Percentiles rank a stretch among this genome's conserved stretches.
Conservation (phyloP, 2,113 vertebrate genomes). For the Sarotherodon lohbergeri region DNA sequence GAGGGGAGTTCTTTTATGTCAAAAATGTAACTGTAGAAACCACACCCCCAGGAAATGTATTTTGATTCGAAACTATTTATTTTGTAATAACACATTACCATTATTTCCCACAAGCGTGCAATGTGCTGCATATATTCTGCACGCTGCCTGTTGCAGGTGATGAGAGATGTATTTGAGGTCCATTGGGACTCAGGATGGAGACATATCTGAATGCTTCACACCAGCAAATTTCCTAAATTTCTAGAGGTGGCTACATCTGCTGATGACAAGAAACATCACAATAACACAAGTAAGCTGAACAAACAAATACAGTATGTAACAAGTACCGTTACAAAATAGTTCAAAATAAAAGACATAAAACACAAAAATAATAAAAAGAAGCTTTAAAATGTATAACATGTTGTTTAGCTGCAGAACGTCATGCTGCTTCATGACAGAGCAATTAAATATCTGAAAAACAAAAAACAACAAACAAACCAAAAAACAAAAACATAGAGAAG, state of each 20-base stretch:
- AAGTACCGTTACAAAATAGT: background rate
- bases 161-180: background rate
- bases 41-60: background rate
- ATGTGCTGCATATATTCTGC: background rate
- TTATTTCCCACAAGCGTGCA: background rate
- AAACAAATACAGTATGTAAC: background rate
- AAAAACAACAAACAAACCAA: background rate
- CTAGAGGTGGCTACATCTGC: background rate
- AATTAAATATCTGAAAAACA: background rate
- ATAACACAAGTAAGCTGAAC: background rate
- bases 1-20: background rate
- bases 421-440: background rate
- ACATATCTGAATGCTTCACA: background rate
- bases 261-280: background rate
- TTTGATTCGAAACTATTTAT: background rate
- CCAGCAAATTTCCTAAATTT: background rate
- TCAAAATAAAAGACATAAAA: background rate
- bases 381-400: background rate
- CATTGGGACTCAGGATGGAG: background rate
- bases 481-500: background rate
- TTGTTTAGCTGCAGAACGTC: background rate
- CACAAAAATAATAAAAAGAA: background rate
- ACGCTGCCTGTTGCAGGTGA: fast-evolving
- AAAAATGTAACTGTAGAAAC: background rate
- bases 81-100: background rate